Base-by-base conservation (phyloP, 2,888 invertebrate genomes). In the Enchytraeus crypticus region DNA sequence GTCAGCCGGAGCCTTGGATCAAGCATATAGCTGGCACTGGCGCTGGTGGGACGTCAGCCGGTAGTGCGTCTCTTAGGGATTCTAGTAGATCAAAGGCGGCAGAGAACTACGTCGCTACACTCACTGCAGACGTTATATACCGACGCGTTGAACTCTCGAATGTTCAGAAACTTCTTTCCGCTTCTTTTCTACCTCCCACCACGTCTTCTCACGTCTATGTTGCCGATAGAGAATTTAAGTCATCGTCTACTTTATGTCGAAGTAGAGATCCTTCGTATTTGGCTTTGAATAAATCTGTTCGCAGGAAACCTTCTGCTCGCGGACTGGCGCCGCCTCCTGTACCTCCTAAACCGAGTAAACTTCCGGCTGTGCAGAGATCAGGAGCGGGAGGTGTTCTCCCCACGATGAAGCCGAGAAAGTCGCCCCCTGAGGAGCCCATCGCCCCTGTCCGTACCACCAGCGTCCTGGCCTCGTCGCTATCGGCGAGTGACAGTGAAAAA, bases 271-370 rank as follows among this genome's bases (percentile, higher is more conserved):
- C 11, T 38, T 8, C 18, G 8, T 18, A 8, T 14, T 14, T 14
- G 8, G 38, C 38, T 14, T 38, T 18, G 38, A 38, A 14, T 38
- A 38, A 38, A 38, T 38, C 38, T 14, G 18, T 18, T 14, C 8
- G 38, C 8, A 38, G 18, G 38, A 38, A 38, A 38, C 38, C 38
- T 14, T 38, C 38, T 38, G 18, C 11, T 38, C 11, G 38, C 8
- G 38, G 38, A 18, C 8, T 18, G 18, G 18, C 64, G 32, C 66
- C 67, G 18, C 67, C 64, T 3, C 63, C 67, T 18, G 62, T 67
- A 23, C 67, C 67, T 11, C 67, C 67, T 2, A 67, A 67, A 56
- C 67, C 67, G 4, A 60, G 47, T 11, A 55, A 61, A 38, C 60
- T 66, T 14, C 64, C 66, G 11, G 57, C 62, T 32, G 23, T 32